Base-by-base conservation (phyloP, 2,113 vertebrate species). In the Halichoeres trimaculatus region DNA sequence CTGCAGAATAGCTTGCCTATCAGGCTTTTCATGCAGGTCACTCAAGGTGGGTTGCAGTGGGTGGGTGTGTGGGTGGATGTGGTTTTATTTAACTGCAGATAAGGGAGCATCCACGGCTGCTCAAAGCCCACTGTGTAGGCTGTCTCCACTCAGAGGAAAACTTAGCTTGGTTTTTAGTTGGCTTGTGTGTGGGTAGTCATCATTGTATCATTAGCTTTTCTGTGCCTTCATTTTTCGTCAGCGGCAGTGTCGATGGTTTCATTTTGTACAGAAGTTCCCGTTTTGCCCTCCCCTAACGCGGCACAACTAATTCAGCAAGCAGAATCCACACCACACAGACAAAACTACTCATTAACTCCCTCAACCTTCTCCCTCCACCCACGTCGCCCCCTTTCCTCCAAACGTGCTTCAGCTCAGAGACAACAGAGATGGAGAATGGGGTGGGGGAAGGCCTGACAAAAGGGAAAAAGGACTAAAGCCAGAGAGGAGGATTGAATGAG, bases 321-420 rank as follows among this genome's bases (percentile, higher is more conserved):
- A 67, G 76, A 87, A 75, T 83, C 70, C 66, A 66, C 80, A 47
- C 70, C 66, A 51, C 78, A 81, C 58, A 19, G 71, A 86, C 86
- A 81, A 82, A 91, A 85, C 78, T 85, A 69, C 82, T 89, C 77
- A 85, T 89, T 92, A 89, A 88, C 78, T 88, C 72, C 65, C 67
- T 41, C 72, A 58, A 47, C 57, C 56, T 64, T 70, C 71, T 74
- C 70, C 57, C 68, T 62, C 73, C 68, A 47, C 63, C 64, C 71
- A 35, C 10, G 9, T 20, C 48, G 34, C 66, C 71, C 70, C 61
- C 70, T 77, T 73, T 74, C 58, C 66, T 76, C 56, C 54, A 79
- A 86, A 84, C 23, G 12, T 58, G 76, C 75, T 84, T 78, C 45
- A 76, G 77, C 88, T 69, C 36, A 76, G 74, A 90, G 83, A 92